Percentiles rank a stretch among this genome's conserved stretches.
These are phyloP conservation scores for Morpho helenor DNA, from an alignment of 2,888 invertebrate genomes.

Conservation along the genomic window DNA sequence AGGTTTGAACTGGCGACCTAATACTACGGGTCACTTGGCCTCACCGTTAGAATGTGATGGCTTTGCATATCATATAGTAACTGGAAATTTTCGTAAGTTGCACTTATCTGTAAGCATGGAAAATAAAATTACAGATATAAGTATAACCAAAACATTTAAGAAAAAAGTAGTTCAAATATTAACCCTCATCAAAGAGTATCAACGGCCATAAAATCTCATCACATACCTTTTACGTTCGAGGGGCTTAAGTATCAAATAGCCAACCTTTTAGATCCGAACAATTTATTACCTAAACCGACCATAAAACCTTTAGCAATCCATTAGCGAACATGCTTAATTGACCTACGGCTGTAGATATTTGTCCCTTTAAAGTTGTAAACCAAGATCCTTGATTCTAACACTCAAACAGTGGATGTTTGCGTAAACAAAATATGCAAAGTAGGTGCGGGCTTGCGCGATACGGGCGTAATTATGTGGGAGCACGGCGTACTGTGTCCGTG, in stretches of 20 bases:
- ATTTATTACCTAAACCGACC: constrained; percentile 18
- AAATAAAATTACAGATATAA: too few relatives aligned
- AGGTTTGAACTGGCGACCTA: too few relatives aligned
- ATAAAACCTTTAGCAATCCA: constrained; percentile 35
- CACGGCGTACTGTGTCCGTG: constrained; percentile 59
- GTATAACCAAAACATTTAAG: too few relatives aligned
- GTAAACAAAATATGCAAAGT: constrained; percentile 76
- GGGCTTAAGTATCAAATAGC: constrained; percentile 3
- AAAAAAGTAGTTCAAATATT: not conserved
- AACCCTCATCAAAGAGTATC: not conserved
- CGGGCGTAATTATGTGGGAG: constrained; percentile 72
- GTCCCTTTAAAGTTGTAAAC: constrained; percentile 48
- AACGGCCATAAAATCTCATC: constrained; percentile 4
- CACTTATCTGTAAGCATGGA: too few relatives aligned
- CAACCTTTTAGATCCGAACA: constrained; percentile 7
- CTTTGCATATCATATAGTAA: too few relatives aligned
- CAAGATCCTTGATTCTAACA: constrained; percentile 69
- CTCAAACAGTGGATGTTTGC: constrained; percentile 69
- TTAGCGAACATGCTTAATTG: constrained; percentile 39
- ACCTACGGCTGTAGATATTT: constrained; percentile 43
- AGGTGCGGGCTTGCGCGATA: constrained; percentile 67
- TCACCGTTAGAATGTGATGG: too few relatives aligned
- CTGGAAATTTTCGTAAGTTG: too few relatives aligned
- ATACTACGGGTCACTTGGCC: too few relatives aligned
- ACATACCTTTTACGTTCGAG: constrained; percentile 1